phyloP scores from a whole-genome alignment of 2,113 vertebrate species.

The Syngnathus typhle region DNA sequence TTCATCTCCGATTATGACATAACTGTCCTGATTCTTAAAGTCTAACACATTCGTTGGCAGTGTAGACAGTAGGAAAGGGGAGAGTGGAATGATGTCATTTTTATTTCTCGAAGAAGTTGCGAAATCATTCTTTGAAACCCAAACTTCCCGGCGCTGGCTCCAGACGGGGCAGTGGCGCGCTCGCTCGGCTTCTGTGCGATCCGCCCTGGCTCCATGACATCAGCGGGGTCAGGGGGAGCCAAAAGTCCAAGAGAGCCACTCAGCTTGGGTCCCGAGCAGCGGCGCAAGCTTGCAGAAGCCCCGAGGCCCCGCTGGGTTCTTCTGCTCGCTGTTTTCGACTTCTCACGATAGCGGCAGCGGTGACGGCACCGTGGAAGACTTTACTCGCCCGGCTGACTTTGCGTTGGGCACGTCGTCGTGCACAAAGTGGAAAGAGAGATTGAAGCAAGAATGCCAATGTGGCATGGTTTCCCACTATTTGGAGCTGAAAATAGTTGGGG shows the following conservation, averaged over 20 bases:
- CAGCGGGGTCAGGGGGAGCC: slow-evolving; percentile 35
- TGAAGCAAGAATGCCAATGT: slow-evolving; percentile 53
- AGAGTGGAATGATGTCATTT: slow-evolving; percentile 40
- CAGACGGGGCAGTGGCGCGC: slow-evolving; percentile 22
- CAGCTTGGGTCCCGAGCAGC: slow-evolving; percentile 30
- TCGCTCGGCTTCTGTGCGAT: slow-evolving; percentile 31
- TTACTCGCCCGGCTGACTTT: slow-evolving; percentile 43
- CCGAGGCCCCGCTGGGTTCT: background rate
- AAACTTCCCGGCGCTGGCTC: slow-evolving; percentile 28
- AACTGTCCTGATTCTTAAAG: slow-evolving; percentile 13
- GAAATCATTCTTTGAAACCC: slow-evolving; percentile 43
- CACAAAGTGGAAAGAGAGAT: slow-evolving; percentile 52
- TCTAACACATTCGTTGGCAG: slow-evolving; percentile 33
- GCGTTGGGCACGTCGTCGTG: slow-evolving; percentile 25
- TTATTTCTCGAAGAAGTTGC: slow-evolving; percentile 31
- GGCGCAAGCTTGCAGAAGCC: slow-evolving; percentile 49
- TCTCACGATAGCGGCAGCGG: slow-evolving; percentile 25
- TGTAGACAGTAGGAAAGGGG: background rate
- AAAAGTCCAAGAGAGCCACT: slow-evolving; percentile 39
- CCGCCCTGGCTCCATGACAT: slow-evolving; percentile 52
- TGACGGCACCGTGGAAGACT: slow-evolving; percentile 49
- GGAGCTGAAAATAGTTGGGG: slow-evolving; percentile 44
- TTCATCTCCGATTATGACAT: slow-evolving; percentile 15
- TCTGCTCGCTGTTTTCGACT: slow-evolving; percentile 51
- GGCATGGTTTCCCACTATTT: slow-evolving; percentile 54